Percentiles rank a stretch among this genome's conserved stretches.
Evolutionary conservation across 1,140 invertebrate species (phyloP).

Genomic region (Caenorhabditis briggsae): DNA sequence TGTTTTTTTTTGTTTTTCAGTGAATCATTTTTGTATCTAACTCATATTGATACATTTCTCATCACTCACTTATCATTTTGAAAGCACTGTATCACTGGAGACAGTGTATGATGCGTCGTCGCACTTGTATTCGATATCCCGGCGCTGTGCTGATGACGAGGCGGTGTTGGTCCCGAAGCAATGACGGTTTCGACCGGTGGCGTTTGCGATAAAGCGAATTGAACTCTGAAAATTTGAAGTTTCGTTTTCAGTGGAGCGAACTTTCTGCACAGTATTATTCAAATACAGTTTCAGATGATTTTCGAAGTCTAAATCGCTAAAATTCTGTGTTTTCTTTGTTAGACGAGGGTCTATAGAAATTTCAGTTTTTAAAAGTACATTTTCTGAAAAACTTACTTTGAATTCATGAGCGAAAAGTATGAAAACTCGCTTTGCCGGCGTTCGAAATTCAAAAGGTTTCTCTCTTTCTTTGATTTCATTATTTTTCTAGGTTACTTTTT

Average conservation of each 20-base stretch:
- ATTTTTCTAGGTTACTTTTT: not conserved
- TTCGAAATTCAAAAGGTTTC: not conserved
- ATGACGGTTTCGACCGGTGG: constrained; percentile 7
- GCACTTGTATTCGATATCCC: constrained; percentile 2
- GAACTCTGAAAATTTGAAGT: constrained; percentile 47
- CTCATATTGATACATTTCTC: too few species aligned
- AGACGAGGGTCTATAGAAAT: not conserved
- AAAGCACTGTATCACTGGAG: constrained; percentile 31
- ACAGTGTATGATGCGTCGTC: constrained; percentile 13
- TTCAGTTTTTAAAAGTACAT: not conserved
- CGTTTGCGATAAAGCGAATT: constrained; percentile 59
- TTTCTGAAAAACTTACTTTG: not conserved
- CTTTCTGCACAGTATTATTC: too few species aligned
- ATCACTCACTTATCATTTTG: constrained; percentile 17
- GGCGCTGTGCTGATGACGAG: not conserved
- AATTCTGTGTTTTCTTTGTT: too few species aligned
- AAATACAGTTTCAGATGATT: too few species aligned
- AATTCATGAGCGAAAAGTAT: constrained; percentile 49
- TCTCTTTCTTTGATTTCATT: constrained; percentile 27
- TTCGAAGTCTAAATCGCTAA: too few species aligned
- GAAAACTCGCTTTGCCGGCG: constrained; percentile 41
- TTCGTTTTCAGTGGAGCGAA: not conserved
- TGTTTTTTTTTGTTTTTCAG: too few species aligned
- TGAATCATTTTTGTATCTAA: too few species aligned
- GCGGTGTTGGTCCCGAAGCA: not conserved